Evolutionary conservation across 2,113 vertebrate species (phyloP).

Genomic region (Erythrolamprus reginae): DNA sequence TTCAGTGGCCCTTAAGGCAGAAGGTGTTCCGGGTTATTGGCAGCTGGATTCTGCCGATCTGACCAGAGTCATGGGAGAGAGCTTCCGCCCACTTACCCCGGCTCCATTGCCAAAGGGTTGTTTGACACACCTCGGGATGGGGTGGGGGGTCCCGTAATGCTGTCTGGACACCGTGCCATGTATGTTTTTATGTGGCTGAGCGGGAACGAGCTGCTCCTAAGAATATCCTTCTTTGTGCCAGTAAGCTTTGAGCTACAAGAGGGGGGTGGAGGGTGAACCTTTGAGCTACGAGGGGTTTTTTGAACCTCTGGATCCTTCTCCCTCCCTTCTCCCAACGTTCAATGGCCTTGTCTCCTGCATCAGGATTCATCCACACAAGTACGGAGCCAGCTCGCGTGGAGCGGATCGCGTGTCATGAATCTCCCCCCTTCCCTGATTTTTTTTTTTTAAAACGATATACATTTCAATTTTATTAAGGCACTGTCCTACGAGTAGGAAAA

Average conservation of each 20-base stretch:
- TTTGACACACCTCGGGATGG: conserved; percentile 24
- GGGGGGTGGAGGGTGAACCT: background rate
- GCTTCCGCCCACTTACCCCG: background rate
- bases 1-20: conserved; percentile 50
- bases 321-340: conserved; percentile 14
- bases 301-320: conserved; percentile 43
- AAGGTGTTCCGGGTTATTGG: conserved; percentile 42
- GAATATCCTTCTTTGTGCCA: conserved; percentile 33
- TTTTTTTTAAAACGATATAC: conserved; percentile 29
- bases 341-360: conserved; percentile 48
- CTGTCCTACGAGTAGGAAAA: conserved; percentile 66
- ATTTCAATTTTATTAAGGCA: conserved; percentile 69
- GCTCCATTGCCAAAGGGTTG: conserved; percentile 36
- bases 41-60: conserved; percentile 54
- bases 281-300: conserved; percentile 37
- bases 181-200: conserved; percentile 29
- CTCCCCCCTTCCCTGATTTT: background rate
- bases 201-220: conserved; percentile 40
- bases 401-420: conserved; percentile 61
- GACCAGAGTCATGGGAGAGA: conserved; percentile 40
- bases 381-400: conserved; percentile 48
- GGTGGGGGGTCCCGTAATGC: conserved; percentile 27
- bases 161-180: conserved; percentile 38
- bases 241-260: conserved; percentile 40
- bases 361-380: conserved; percentile 57